Conservation (phyloP, 2,888 invertebrate species). For the Dicroscelio sp. region DNA sequence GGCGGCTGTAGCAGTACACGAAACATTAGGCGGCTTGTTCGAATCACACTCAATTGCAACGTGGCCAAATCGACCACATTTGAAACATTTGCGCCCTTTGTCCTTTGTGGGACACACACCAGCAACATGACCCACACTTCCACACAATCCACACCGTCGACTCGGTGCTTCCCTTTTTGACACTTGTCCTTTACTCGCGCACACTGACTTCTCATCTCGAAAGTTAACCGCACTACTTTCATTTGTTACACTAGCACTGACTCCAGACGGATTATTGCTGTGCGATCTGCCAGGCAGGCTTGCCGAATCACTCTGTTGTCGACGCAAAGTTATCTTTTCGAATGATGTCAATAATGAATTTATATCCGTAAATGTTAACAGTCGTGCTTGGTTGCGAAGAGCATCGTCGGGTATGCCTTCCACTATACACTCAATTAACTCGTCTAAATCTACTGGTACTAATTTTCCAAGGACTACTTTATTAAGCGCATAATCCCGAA, state of each 20-base stretch:
- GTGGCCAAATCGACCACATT: not conserved
- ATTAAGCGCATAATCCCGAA: not conserved
- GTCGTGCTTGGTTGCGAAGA: not conserved
- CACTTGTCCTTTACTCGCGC: not conserved
- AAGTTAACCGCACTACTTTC: not conserved
- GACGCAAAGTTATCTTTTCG: not conserved
- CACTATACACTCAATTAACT: not conserved
- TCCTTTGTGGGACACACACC: not conserved
- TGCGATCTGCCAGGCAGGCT: not conserved
- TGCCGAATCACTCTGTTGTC: not conserved
- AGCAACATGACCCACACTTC: not conserved
- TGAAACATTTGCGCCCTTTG: slow-evolving; percentile 7
- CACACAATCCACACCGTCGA: not conserved
- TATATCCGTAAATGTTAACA: not conserved
- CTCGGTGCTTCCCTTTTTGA: not conserved
- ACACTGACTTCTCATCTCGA: not conserved
- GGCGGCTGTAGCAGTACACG: not conserved
- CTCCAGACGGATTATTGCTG: not conserved
- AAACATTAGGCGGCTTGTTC: not conserved
- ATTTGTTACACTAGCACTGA: not conserved
- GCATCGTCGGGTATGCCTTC: slow-evolving; percentile 8
- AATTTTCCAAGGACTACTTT: not conserved
- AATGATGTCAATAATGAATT: not conserved
- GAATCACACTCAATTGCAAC: not conserved
- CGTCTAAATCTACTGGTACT: not conserved